Conservation (phyloP, 2,797 vertebrate genomes). For the Rallus crepitans region DNA sequence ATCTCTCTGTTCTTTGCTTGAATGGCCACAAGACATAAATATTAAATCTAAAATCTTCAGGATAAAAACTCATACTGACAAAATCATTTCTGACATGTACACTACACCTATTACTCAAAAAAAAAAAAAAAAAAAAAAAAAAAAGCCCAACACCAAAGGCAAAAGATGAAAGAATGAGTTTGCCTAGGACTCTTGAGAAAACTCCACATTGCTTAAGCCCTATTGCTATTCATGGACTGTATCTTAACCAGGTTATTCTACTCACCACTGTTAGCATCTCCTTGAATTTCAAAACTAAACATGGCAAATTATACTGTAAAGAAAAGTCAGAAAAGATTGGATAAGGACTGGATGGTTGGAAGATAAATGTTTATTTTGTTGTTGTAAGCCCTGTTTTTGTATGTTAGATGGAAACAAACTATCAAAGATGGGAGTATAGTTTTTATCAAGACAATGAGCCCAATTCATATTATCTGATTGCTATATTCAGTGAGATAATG, state of each 20-base stretch:
- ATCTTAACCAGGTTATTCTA: background rate
- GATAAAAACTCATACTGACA: background rate
- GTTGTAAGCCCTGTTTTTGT: background rate
- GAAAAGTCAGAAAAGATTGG: background rate
- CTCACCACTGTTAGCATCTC: background rate
- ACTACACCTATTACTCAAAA: background rate
- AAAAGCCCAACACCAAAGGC: background rate
- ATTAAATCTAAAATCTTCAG: background rate
- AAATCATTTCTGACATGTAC: background rate
- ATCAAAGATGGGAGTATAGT: background rate
- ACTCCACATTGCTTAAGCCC: background rate
- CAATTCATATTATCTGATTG: background rate
- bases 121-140: background rate
- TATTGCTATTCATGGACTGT: background rate
- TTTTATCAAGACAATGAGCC: background rate
- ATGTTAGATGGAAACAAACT: background rate
- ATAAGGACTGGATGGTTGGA: background rate
- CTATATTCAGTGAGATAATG: background rate
- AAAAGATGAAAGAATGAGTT: background rate
- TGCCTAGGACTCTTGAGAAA: background rate
- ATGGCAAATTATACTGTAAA: background rate
- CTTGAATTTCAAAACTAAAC: background rate
- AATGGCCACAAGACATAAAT: slow-evolving; percentile 5
- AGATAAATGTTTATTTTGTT: background rate
- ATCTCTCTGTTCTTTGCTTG: background rate